Evolutionary conservation across 2,797 vertebrate species (phyloP).

Genomic region (Chelonia mydas): DNA sequence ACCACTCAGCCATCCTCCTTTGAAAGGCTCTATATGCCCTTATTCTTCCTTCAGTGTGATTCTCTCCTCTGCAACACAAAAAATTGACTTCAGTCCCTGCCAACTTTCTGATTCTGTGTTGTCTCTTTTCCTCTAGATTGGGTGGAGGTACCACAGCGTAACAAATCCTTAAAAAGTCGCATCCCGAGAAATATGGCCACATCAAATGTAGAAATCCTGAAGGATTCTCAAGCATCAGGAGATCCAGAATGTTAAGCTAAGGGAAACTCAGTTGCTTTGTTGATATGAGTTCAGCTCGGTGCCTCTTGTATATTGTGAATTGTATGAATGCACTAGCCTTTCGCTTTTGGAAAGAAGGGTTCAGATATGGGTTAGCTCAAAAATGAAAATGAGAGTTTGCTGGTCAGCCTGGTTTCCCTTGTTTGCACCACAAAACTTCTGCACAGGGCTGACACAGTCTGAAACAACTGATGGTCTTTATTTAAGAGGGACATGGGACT

Average conservation of each 20-base stretch:
- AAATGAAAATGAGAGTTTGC: neutral
- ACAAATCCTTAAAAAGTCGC: neutral
- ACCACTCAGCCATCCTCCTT: neutral
- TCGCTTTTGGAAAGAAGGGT: neutral
- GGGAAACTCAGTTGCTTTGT: neutral
- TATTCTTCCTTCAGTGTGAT: neutral
- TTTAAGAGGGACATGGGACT: neutral
- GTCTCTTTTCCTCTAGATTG: neutral
- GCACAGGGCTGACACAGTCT: neutral
- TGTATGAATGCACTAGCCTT: neutral
- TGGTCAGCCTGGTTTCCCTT: conserved; percentile 2
- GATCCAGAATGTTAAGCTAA: neutral
- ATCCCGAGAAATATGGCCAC: neutral
- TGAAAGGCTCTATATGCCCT: neutral
- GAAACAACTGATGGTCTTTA: neutral
- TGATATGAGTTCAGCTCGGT: neutral
- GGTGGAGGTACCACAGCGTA: neutral
- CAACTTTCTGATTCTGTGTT: neutral
- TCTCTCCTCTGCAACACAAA: neutral
- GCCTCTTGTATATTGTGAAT: neutral
- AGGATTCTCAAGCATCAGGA: neutral
- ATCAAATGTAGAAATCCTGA: neutral
- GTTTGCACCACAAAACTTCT: neutral
- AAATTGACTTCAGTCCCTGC: neutral
- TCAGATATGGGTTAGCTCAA: neutral